Base-by-base conservation (phyloP, 2,888 invertebrate species). In the Exephanes ischioxanthus region DNA sequence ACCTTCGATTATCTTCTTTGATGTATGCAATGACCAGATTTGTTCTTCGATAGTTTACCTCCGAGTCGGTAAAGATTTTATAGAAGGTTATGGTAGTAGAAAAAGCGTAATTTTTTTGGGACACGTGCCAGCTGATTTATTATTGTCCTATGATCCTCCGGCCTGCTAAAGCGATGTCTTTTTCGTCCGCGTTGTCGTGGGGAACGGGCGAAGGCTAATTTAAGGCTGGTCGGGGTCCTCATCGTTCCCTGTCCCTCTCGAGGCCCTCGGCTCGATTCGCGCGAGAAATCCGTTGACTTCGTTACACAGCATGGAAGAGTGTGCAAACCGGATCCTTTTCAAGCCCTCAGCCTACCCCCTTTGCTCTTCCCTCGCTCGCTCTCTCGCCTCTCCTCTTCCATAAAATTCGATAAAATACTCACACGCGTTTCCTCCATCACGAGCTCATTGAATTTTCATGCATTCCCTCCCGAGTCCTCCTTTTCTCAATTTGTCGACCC, bases 161-260 rank as follows among this genome's bases (percentile, higher is more conserved):
- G n/a, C 19, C 26, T 5, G 66, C n/a, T 37, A 63, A 72, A 55
- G 33, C 72, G 71, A 37, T 37, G 72, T 53, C 63, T 37, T 80
- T 72, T 72, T 66, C 45, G 66, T 22, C 67, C 55, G 70, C 51
- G 75, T 88, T 85, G 87, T 87, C 88, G 85, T 85, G 84, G 48
- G 75, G 75, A 72, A 72, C 48, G 86, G 85, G 87, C 86, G 87
- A 83, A 89, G 86, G 87, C 80, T 87, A 84, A 87, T 88, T 80
- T 80, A 75, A 55, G 76, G 67, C 67, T 80, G 71, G 78, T 81
- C 82, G 82, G 86, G 80, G 37, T 70, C 76, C 79, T 79, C 67
- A 30, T 61, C 45, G 71, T 70, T 75, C 78, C 76, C 75, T 71
- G 66, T 48, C 76, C 53, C 79, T 84, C 66, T 58, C 73, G 68